Evolutionary conservation across 2,797 vertebrate genomes (phyloP).

Genomic region (Acipenser ruthenus): DNA sequence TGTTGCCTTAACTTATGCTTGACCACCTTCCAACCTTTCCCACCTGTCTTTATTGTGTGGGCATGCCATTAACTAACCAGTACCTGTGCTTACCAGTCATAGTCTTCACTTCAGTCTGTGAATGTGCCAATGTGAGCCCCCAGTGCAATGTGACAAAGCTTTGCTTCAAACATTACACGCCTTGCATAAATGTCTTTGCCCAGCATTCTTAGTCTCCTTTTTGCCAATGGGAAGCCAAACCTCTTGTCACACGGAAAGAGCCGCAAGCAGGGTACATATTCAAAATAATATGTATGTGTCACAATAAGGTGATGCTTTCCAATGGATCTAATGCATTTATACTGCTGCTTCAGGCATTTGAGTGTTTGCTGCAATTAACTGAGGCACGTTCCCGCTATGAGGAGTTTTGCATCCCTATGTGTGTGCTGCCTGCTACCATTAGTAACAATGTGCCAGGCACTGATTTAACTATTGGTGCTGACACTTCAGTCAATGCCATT

Average conservation of each 20-base stretch:
- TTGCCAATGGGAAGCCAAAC: conserved; percentile 60
- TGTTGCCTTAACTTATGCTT: conserved; percentile 12
- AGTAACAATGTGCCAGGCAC: conserved; percentile 93
- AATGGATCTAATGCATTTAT: conserved; percentile 24
- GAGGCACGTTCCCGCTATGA: conserved; percentile 34
- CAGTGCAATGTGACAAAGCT: conserved; percentile 24
- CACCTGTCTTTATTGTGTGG: conserved; percentile 10
- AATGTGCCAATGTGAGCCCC: conserved; percentile 40
- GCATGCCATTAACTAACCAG: conserved; percentile 11
- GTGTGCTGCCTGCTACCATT: conserved; percentile 84
- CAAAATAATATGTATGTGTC: too few species aligned
- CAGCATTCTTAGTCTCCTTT: conserved; percentile 23
- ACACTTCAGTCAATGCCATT: conserved; percentile 79
- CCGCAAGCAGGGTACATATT: conserved; percentile 41
- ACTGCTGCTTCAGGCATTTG: conserved; percentile 73
- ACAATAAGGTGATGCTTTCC: background rate
- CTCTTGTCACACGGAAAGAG: conserved; percentile 64
- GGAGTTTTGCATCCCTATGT: conserved; percentile 59
- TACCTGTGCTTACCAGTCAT: conserved; percentile 32
- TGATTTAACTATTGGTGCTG: conserved; percentile 78
- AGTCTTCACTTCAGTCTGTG: conserved; percentile 31
- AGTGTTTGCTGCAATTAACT: conserved; percentile 67
- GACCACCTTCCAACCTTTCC: conserved; percentile 18
- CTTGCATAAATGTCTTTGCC: background rate
- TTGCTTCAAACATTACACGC: background rate